Conservation (phyloP, 1,140 invertebrate species). For the Trichogramma pretiosum region DNA sequence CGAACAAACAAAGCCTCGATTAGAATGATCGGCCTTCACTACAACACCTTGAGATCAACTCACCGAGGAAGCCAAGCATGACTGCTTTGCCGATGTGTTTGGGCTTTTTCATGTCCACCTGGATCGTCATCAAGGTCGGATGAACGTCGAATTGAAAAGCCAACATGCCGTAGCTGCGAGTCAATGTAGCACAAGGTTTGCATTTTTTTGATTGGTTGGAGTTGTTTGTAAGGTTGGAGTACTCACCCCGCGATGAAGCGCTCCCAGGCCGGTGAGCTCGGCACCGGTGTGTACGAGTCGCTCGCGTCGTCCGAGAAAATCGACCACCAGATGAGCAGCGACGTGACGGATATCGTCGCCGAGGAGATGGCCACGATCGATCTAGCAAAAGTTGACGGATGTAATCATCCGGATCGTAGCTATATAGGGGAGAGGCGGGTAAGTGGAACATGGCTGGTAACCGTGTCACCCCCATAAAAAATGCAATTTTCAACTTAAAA, state of each 20-base stretch:
- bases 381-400: slow-evolving; percentile 22
- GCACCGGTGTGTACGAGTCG: slow-evolving; percentile 24
- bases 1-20: too few species aligned
- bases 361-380: slow-evolving; percentile 31
- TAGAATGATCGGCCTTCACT: too few species aligned
- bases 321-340: slow-evolving; percentile 38
- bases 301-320: slow-evolving; percentile 33
- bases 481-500: too few species aligned
- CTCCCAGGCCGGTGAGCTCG: slow-evolving; percentile 35
- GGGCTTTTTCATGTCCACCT: slow-evolving; percentile 68
- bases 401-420: too few species aligned
- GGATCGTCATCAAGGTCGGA: slow-evolving; percentile 66
- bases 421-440: too few species aligned
- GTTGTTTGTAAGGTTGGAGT: not conserved
- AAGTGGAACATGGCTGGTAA: too few species aligned
- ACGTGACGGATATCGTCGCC: slow-evolving; percentile 25
- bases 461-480: too few species aligned
- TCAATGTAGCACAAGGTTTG: not conserved
- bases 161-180: slow-evolving; percentile 36
- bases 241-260: slow-evolving; percentile 38
- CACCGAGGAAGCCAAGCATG: slow-evolving; percentile 55
- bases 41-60: too few species aligned
- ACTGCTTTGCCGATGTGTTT: slow-evolving; percentile 55
- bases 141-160: slow-evolving; percentile 67
- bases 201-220: not conserved